Percentiles rank a stretch among this genome's conserved stretches.
phyloP scores from a whole-genome alignment of 23 tunicate genomes.

The Ascidia mentula region DNA sequence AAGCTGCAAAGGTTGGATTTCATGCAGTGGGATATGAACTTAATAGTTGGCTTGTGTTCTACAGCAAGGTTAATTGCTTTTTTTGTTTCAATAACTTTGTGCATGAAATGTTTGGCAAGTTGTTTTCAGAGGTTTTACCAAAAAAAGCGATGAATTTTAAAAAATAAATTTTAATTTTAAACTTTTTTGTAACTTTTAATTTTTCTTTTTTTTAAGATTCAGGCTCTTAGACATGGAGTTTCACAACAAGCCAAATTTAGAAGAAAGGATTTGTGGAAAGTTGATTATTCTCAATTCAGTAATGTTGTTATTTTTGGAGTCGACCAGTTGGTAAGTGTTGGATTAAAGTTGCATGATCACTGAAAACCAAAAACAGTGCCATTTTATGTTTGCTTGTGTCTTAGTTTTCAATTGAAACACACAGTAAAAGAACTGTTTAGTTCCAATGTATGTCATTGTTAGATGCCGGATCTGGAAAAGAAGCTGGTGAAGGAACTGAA shows the following conservation, averaged over 20 bases:
- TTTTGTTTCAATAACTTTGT: no score
- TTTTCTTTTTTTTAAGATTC: constrained; percentile 26
- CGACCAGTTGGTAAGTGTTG: constrained; percentile 34
- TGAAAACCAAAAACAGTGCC: no score
- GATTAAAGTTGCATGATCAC: no score
- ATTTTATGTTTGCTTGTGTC: no score
- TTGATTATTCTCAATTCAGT: constrained; percentile 47
- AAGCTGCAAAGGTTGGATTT: constrained; percentile 51
- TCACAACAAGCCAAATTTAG: constrained; percentile 39
- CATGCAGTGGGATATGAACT: constrained; percentile 71
- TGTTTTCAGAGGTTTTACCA: no score
- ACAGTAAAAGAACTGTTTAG: no score
- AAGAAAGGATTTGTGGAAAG: constrained; percentile 75
- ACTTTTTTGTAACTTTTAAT: not conserved
- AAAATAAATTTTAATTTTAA: no score
- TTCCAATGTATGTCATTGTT: not conserved
- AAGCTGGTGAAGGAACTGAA: constrained; percentile 56
- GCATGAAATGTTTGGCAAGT: no score
- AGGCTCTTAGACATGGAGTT: constrained; percentile 27
- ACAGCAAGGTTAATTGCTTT: constrained; percentile 51
- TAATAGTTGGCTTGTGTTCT: constrained; percentile 67
- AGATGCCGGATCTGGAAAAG: constrained; percentile 69
- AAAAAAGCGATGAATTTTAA: not conserved
- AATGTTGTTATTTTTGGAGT: constrained; percentile 62
- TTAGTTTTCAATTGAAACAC: no score